These are phyloP conservation scores for Andrena cerasifolii DNA, from an alignment of 1,140 invertebrate genomes.

Conservation along the genomic window DNA sequence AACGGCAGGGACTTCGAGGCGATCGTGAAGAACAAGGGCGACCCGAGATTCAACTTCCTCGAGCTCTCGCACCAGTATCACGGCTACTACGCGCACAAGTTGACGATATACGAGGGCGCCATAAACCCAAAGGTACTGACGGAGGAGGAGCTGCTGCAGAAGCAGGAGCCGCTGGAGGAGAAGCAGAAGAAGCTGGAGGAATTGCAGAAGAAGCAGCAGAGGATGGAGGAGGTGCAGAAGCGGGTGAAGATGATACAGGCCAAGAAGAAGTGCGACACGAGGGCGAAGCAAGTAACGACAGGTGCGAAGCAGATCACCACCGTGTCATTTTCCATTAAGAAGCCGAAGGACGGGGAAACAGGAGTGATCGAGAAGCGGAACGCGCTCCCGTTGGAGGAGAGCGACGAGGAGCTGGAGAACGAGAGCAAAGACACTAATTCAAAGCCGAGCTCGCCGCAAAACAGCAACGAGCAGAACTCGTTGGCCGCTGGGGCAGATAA, in stretches of 20 bases:
- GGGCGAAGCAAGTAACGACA: slow-evolving; percentile 48
- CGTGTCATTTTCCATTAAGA: slow-evolving; percentile 92
- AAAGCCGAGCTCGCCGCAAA: slow-evolving; percentile 70
- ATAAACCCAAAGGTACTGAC: slow-evolving; percentile 78
- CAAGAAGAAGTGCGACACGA: slow-evolving; percentile 74
- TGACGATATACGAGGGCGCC: slow-evolving; percentile 80
- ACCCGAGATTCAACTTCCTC: slow-evolving; percentile 92
- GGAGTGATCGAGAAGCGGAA: slow-evolving; percentile 86
- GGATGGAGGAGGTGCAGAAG: slow-evolving; percentile 82
- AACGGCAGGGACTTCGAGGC: slow-evolving; percentile 96
- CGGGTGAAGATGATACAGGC: slow-evolving; percentile 81
- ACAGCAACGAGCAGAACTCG: slow-evolving; percentile 15
- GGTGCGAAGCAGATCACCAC: slow-evolving; percentile 81
- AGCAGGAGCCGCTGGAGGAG: slow-evolving; percentile 79
- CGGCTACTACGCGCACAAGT: slow-evolving; percentile 88
- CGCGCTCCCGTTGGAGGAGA: slow-evolving; percentile 88
- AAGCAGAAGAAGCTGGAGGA: slow-evolving; percentile 80
- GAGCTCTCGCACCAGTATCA: slow-evolving; percentile 88
- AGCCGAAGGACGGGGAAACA: slow-evolving; percentile 88
- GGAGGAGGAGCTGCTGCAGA: slow-evolving; percentile 78
- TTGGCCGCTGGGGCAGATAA: slow-evolving; percentile 54
- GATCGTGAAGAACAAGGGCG: slow-evolving; percentile 93
- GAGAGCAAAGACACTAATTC: slow-evolving; percentile 75
- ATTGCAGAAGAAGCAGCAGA: slow-evolving; percentile 79
- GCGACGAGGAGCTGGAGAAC: slow-evolving; percentile 86